phyloP scores from a whole-genome alignment of 2,113 vertebrate genomes.

The Mustela lutreola region DNA sequence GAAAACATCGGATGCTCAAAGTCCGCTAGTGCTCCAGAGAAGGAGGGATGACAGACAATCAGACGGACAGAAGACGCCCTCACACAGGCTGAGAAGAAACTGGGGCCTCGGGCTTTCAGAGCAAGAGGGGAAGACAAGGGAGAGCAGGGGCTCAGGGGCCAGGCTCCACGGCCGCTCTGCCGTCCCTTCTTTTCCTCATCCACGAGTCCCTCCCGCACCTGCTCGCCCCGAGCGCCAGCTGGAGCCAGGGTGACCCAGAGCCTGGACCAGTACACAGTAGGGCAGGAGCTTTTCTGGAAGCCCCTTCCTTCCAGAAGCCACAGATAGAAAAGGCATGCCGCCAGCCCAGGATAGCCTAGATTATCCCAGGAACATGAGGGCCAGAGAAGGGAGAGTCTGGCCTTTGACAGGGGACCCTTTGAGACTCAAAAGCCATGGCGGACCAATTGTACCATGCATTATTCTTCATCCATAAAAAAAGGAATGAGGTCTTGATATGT shows the following conservation, averaged over 20 bases:
- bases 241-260: neutral
- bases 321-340: neutral
- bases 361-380: neutral
- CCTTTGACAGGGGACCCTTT: neutral
- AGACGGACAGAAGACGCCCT: neutral
- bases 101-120: neutral
- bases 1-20: neutral
- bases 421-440: neutral
- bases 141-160: accelerated
- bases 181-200: neutral
- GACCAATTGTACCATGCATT: neutral
- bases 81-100: neutral
- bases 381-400: neutral
- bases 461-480: neutral
- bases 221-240: neutral
- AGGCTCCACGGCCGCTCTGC: neutral
- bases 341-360: neutral
- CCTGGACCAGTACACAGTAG: neutral
- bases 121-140: neutral
- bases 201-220: neutral
- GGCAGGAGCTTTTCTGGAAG: neutral
- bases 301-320: neutral
- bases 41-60: neutral
- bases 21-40: neutral
- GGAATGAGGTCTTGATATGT: accelerated